Conservation (phyloP, 2,113 vertebrate species). For the Taxidea taxus region DNA sequence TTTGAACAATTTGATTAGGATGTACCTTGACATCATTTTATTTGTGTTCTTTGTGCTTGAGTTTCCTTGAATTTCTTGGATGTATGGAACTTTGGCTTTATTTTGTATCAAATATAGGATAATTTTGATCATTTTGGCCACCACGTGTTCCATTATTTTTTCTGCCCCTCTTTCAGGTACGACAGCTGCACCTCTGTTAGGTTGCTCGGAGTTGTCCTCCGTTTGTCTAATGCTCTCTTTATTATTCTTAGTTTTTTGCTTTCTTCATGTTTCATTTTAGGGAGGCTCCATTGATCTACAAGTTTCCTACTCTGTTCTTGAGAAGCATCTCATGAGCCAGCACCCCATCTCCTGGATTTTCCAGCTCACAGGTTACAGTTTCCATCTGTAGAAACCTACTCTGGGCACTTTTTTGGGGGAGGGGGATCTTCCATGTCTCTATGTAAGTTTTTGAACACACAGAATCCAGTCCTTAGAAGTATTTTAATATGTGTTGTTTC, state of each 20-base stretch:
- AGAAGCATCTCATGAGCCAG: not conserved
- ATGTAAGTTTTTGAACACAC: not conserved
- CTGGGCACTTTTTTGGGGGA: too few species aligned
- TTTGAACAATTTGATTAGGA: not conserved
- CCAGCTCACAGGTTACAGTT: not conserved
- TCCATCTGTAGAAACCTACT: not conserved
- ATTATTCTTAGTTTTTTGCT: not conserved
- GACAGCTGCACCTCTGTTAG: not conserved
- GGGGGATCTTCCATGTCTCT: not conserved
- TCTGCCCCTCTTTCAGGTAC: not conserved
- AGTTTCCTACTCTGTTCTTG: not conserved
- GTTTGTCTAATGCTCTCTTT: not conserved
- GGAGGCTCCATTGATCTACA: not conserved
- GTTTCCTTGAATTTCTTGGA: not conserved
- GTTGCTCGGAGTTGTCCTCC: not conserved
- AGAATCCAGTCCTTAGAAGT: not conserved
- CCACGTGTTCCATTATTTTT: not conserved
- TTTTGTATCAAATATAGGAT: not conserved
- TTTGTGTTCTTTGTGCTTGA: not conserved
- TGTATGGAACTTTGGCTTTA: not conserved
- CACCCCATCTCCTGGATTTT: not conserved
- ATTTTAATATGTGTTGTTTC: not conserved
- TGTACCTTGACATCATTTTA: not conserved
- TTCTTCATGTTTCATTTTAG: not conserved
- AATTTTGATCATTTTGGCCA: not conserved